phyloP scores from a whole-genome alignment of 2,113 vertebrate genomes.

The human (Homo sapiens) region GRCh38 chr15:95858001-95858500 shows the following conservation, averaged over 20 bases:
- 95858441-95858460: neutral
- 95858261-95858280: neutral
- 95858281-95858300: neutral
- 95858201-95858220: neutral
- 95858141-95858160: slow-evolving; percentile 43
- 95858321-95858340: neutral
- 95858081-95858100: slow-evolving; percentile 50
- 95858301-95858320: neutral
- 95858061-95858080: slow-evolving; percentile 65
- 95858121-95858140: neutral
- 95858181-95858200: slow-evolving; percentile 8
- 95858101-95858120: slow-evolving; percentile 58
- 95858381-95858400: neutral
- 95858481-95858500: neutral
- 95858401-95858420: neutral
- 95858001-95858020: slow-evolving; percentile 58
- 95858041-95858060: slow-evolving; percentile 72
- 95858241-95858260: neutral
- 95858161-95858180: slow-evolving; percentile 62
- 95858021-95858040: slow-evolving; percentile 56
- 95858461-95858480: neutral
- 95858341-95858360: neutral
- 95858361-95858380: neutral
- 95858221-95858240: neutral
- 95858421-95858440: neutral